phyloP scores from a whole-genome alignment of 2,797 vertebrate genomes.

The Acomys russatus region DNA sequence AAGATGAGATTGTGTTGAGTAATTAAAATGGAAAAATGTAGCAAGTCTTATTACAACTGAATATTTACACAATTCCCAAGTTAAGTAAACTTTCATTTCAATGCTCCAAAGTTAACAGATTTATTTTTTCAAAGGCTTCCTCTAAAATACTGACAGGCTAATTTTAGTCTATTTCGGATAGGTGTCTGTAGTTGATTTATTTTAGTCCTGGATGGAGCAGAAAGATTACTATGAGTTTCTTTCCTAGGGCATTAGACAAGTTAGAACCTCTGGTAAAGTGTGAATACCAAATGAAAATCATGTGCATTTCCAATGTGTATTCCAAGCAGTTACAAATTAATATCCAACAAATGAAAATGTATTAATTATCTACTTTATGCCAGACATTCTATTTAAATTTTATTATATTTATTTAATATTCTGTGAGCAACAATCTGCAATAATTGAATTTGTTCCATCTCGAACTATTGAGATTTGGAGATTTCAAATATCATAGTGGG shows the following conservation, averaged over 20 bases:
- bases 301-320: neutral
- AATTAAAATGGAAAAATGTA: slow-evolving; percentile 26
- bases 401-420: neutral
- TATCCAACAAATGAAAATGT: neutral
- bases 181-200: neutral
- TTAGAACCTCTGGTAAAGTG: neutral
- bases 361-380: neutral
- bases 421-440: neutral
- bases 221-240: neutral
- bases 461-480: neutral
- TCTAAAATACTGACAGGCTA: neutral
- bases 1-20: neutral
- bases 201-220: neutral
- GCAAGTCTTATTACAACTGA: neutral
- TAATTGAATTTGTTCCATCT: neutral
- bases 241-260: neutral
- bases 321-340: neutral
- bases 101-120: neutral
- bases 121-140: neutral
- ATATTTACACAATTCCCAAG: neutral
- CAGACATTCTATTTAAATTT: neutral
- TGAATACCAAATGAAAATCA: neutral
- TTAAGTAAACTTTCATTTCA: neutral
- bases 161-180: neutral
- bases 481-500: neutral